Base-by-base conservation (phyloP, 2,797 vertebrate genomes). In the Pseudomugil gertrudae region DNA sequence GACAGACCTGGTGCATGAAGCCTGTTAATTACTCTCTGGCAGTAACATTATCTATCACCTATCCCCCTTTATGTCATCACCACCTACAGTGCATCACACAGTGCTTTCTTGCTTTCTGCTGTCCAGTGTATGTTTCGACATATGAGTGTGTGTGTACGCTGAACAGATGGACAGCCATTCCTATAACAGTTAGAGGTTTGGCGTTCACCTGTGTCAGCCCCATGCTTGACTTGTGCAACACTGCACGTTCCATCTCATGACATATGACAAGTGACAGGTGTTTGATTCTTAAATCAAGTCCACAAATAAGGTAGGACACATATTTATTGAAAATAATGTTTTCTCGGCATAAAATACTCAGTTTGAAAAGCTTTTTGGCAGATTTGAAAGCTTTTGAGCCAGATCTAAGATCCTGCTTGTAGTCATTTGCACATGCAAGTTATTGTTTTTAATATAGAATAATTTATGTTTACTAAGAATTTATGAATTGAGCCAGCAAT, bases 101-200 rank as follows among this genome's bases (percentile, higher is more conserved):
- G 76, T 30, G 63, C 82, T 76, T 58, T 66, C 70, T 60, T 66
- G 57, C 64, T 74, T 65, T 79, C 63, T 57, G 66, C 63, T 73
- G 75, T 81, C 63, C 61, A 33, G 30, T 43, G 38, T 69, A 76
- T 74, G 57, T 59, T 17, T 63, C 53, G 54, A 19, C 23, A 26
- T 26, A 29, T 45, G 58, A 63, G 40, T 72, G 74, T 54, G 67
- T 67, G 36, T 81, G 69, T 43, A 51, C 30, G 77, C 48, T 48
- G 58, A 87, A 74, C 86, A 91, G 87, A 90, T 88, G 87, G 83
- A 74, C 62, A 33, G 51, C 78, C 60, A 80, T 86, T 67, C 80
- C 66, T 74, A 67, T 61, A 81, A 78, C 86, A 74, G 80, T 87
- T 63, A 84, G 86, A 84, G 81, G 79, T 61, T 74, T 58, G 68